Base-by-base conservation (phyloP, 2,888 invertebrate species). In the Neoaliturus tenellus region DNA sequence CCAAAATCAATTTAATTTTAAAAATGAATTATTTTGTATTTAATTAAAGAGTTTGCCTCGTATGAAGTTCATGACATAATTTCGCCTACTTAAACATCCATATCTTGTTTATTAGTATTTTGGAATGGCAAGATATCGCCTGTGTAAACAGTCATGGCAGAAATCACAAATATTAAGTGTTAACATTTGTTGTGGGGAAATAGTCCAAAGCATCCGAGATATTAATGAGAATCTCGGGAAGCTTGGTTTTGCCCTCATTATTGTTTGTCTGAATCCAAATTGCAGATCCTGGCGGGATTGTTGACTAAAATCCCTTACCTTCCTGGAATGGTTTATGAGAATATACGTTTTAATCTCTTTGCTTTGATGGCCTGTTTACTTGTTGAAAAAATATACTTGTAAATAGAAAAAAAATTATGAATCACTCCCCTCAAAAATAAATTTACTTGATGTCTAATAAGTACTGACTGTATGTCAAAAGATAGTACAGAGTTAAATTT, bases 191-290 rank as follows among this genome's bases (percentile, higher is more conserved):
- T 62, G 62, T 14, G 62, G 28, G 31, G 62, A 62, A 62, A 62
- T 14, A 28, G 62, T 28, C 62, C 62, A 62, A 62, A 62, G 62
- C 25, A 62, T 28, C 31, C 62, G 28, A 14, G 62, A 62, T 31
- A 62, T 62, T 28, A 62, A 62, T 62, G 62, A 62, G 62, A 62
- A 28, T 28, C 62, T 55, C 55, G 55, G 55, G 12, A 55, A 55
- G 55, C 55, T 14, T 12, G 55, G 55, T 23, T 55, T 55, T 23
- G 28, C 31, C 25, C 62, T 62, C 62, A 62, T 62, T 62, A 62
- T 62, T 62, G 62, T 28, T 62, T 62, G 62, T 62, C 62, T 62
- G 62, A 62, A 14, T 62, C 31, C 62, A 62, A 62, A 62, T 62
- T 62, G 17, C 28, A 28, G 31, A 28, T 28, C 62, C 62, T 31